These are phyloP conservation scores for Deilephila porcellus DNA, from an alignment of 2,888 invertebrate genomes.

Conservation along the genomic window DNA sequence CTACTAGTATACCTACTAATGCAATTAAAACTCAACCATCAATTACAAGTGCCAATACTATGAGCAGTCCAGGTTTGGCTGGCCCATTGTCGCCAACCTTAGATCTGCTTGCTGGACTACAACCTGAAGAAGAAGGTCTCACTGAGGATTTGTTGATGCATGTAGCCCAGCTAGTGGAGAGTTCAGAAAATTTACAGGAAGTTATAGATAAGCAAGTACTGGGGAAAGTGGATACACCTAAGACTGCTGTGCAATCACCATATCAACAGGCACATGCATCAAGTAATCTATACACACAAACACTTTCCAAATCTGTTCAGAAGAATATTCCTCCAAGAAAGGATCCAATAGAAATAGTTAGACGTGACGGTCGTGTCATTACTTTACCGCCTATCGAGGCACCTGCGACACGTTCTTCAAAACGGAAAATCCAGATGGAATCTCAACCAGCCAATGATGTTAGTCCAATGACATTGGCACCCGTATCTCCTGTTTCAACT, in stretches of 20 bases:
- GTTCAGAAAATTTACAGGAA: conserved; percentile 88
- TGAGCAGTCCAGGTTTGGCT: conserved; percentile 80
- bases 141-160: conserved; percentile 89
- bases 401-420: conserved; percentile 91
- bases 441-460: conserved; percentile 40
- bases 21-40: conserved; percentile 63
- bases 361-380: conserved; percentile 90
- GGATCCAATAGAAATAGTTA: conserved; percentile 89
- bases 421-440: conserved; percentile 84
- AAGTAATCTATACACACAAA: conserved; percentile 58
- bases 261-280: conserved; percentile 53
- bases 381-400: conserved; percentile 93
- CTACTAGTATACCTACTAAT: conserved; percentile 58
- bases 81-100: conserved; percentile 85
- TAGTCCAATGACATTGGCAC: conserved; percentile 48
- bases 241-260: conserved; percentile 49
- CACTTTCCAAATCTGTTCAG: conserved; percentile 62
- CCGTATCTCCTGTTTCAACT: conserved; percentile 49
- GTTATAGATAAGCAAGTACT: conserved; percentile 88
- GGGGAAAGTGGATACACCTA: conserved; percentile 73
- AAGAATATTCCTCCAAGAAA: conserved; percentile 65
- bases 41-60: conserved; percentile 62
- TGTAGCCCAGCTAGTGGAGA: conserved; percentile 89
- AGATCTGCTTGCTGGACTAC: conserved; percentile 84
- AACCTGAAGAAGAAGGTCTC: conserved; percentile 87